A percentile compares a stretch with the other conserved stretches of the same genome.
Evolutionary conservation across 2,888 invertebrate genomes (phyloP).

Genomic region (Lissocephala sabroskyi): DNA sequence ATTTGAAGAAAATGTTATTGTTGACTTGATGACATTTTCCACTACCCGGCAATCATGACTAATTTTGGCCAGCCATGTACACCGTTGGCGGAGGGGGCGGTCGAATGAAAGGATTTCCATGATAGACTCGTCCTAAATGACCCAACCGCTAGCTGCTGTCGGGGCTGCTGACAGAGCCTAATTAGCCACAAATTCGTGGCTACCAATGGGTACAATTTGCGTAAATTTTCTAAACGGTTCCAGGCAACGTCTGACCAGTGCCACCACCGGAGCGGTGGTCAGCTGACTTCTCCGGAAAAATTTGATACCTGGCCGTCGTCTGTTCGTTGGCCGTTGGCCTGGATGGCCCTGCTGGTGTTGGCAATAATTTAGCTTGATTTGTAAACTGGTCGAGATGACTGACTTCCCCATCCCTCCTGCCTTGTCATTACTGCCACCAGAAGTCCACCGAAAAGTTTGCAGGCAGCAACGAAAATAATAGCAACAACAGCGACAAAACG

Average conservation of each 20-base stretch:
- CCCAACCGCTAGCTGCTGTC: no score
- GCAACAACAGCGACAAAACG: no score
- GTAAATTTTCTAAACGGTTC: not conserved
- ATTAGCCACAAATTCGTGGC: constrained; percentile 37
- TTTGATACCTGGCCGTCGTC: no score
- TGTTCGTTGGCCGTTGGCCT: not conserved
- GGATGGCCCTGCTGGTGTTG: constrained; percentile 10
- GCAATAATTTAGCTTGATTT: constrained; percentile 51
- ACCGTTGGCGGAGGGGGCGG: no score
- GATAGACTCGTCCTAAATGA: no score
- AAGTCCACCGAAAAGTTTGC: not conserved
- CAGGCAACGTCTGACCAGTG: constrained; percentile 16
- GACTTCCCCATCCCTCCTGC: constrained; percentile 12
- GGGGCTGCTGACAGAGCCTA: constrained; percentile 21
- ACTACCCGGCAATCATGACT: no score
- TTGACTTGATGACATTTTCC: no score
- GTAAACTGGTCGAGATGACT: constrained; percentile 24
- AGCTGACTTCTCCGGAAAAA: not conserved
- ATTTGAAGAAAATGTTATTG: no score
- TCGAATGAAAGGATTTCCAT: no score
- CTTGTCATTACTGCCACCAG: not conserved
- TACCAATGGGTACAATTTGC: constrained; percentile 8
- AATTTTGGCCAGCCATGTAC: no score
- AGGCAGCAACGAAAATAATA: not conserved
- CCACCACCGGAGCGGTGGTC: not conserved